phyloP scores from a whole-genome alignment of 2,888 invertebrate genomes.

The Oxytorus armatus region DNA sequence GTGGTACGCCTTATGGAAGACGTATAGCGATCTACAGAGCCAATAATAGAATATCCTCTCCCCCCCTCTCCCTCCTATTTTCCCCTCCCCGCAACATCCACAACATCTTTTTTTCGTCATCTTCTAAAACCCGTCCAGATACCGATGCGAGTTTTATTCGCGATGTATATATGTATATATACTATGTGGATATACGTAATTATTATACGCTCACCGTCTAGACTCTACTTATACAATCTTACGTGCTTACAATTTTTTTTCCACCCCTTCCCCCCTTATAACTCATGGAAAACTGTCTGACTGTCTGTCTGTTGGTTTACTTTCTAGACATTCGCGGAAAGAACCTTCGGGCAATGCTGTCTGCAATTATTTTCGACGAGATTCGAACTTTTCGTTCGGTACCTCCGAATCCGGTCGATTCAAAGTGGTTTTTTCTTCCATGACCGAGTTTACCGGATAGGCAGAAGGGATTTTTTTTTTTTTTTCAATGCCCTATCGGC shows the following conservation, averaged over 20 bases:
- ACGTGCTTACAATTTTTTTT: constrained; percentile 1
- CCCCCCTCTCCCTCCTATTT: constrained; percentile 21
- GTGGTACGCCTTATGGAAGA: constrained; percentile 18
- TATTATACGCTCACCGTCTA: constrained; percentile 23
- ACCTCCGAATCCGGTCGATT: not conserved
- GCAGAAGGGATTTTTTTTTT: too few species aligned
- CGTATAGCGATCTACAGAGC: constrained; percentile 47
- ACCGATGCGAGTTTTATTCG: not conserved
- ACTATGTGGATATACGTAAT: constrained; percentile 19
- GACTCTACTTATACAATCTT: constrained; percentile 18
- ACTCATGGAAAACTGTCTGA: not conserved
- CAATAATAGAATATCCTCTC: constrained; percentile 78
- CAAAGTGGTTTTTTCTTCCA: not conserved
- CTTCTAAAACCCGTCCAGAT: constrained; percentile 13
- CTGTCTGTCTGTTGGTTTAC: constrained; percentile 29
- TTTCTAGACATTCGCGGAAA: constrained; percentile 33
- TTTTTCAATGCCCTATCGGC: too few species aligned
- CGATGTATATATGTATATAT: not conserved
- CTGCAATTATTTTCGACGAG: constrained; percentile 22
- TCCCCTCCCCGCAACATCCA: not conserved
- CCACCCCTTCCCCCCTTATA: too few species aligned
- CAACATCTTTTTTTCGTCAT: not conserved
- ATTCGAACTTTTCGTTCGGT: not conserved
- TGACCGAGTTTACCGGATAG: not conserved
- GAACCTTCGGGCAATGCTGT: constrained; percentile 17